These are phyloP conservation scores for Drosophila subobscura DNA, from an alignment of 1,140 invertebrate species.

Conservation along the genomic window DNA sequence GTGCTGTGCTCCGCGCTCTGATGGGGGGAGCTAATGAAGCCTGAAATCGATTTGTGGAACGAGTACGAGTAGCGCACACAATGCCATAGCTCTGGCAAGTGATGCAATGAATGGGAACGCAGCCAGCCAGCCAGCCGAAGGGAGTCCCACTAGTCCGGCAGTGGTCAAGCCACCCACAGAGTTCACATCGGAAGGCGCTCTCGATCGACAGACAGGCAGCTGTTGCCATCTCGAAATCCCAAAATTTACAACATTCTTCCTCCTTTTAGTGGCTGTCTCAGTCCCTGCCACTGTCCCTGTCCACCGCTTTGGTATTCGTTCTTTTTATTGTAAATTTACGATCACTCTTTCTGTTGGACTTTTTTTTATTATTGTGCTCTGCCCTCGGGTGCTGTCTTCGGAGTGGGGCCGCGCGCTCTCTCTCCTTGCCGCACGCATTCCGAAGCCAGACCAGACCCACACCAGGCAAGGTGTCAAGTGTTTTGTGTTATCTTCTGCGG, in stretches of 20 bases:
- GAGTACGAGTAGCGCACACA: slow-evolving; percentile 8
- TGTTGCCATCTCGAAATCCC: slow-evolving; percentile 75
- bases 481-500: slow-evolving; percentile 68
- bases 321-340: slow-evolving; percentile 68
- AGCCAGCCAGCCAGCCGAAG: slow-evolving; percentile 2
- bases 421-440: slow-evolving; percentile 35
- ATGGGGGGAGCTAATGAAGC: slow-evolving; percentile 65
- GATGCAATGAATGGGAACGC: slow-evolving; percentile 48
- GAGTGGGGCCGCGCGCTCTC: slow-evolving; percentile 7
- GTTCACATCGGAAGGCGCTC: background rate
- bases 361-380: slow-evolving; percentile 59
- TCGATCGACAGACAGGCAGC: slow-evolving; percentile 48
- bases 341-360: slow-evolving; percentile 57
- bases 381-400: slow-evolving; percentile 8
- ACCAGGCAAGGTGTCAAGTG: slow-evolving; percentile 70
- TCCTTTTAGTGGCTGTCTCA: slow-evolving; percentile 31
- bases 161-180: slow-evolving; percentile 41
- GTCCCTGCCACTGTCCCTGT: background rate
- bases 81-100: slow-evolving; percentile 31
- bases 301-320: background rate
- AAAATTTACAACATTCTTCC: slow-evolving; percentile 62
- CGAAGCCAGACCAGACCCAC: slow-evolving; percentile 2
- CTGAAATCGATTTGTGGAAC: slow-evolving; percentile 74
- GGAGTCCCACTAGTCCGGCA: slow-evolving; percentile 5
- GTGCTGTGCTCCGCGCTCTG: slow-evolving; percentile 62